phyloP scores from a whole-genome alignment of 2,888 invertebrate genomes.

The Protophormia terraenovae region DNA sequence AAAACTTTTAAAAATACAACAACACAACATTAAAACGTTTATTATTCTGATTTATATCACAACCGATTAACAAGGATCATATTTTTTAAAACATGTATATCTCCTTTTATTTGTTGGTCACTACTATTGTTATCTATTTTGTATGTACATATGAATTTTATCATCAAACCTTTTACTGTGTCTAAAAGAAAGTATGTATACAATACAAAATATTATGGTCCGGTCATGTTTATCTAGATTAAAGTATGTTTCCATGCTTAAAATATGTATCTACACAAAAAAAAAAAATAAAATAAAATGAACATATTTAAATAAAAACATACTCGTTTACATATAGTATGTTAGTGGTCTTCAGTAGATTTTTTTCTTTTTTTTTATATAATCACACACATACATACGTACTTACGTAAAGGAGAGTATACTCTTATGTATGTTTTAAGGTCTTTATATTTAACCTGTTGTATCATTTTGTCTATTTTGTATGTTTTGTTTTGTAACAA shows the following conservation, averaged over 20 bases:
- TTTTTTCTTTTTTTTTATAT: background rate
- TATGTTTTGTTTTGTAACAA: slow-evolving; percentile 5
- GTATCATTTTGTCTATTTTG: slow-evolving; percentile 34
- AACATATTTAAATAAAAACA: too few relatives aligned
- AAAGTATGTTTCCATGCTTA: slow-evolving; percentile 14
- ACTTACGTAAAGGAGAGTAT: background rate
- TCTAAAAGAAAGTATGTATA: background rate
- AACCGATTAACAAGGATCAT: too few relatives aligned
- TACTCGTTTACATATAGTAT: background rate
- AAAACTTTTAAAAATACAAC: too few relatives aligned
- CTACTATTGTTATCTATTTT: too few relatives aligned
- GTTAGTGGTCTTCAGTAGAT: background rate
- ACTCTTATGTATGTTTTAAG: background rate
- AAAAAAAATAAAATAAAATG: background rate
- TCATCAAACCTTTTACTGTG: background rate
- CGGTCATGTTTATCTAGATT: slow-evolving; percentile 55
- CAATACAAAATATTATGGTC: slow-evolving; percentile 25
- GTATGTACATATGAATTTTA: background rate
- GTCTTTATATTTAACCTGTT: slow-evolving; percentile 54
- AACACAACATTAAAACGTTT: too few relatives aligned
- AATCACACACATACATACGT: background rate
- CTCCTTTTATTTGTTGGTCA: too few relatives aligned
- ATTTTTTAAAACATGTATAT: too few relatives aligned
- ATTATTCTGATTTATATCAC: too few relatives aligned
- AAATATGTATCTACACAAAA: background rate